Percentiles rank a stretch among this genome's conserved stretches.
phyloP scores from a whole-genome alignment of 1,140 invertebrate genomes.

The Drosophila chauvacae region DNA sequence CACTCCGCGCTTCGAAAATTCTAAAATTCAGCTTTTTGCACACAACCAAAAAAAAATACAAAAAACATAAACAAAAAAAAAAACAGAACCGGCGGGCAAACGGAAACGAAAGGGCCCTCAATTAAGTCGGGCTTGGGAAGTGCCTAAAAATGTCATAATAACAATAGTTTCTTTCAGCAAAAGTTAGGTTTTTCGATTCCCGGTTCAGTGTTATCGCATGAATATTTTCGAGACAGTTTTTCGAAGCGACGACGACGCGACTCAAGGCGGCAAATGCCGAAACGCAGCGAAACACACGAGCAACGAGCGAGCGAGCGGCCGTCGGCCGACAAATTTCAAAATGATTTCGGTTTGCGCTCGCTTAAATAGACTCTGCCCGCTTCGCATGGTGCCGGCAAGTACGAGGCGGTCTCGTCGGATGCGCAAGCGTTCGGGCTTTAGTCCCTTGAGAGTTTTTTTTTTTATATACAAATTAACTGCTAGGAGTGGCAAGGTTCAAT shows the following conservation, averaged over 20 bases:
- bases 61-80: constrained; percentile 31
- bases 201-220: constrained; percentile 1
- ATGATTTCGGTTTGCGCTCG: background rate
- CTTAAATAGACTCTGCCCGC: constrained; percentile 10
- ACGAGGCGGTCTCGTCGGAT: background rate
- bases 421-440: background rate
- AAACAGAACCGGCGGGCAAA: constrained; percentile 4
- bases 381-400: background rate
- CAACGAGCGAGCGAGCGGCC: constrained; percentile 6
- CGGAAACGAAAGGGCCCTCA: background rate
- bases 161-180: background rate
- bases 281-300: constrained; percentile 4
- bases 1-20: constrained; percentile 18
- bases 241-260: constrained; percentile 10
- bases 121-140: constrained; percentile 1
- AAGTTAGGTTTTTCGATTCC: constrained; percentile 1
- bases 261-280: constrained; percentile 2
- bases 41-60: constrained; percentile 20
- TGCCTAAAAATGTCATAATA: constrained; percentile 10
- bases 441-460: background rate
- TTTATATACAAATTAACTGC: too few species aligned
- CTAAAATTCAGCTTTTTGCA: constrained; percentile 1
- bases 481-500: too few species aligned
- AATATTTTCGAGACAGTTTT: constrained; percentile 10
- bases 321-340: constrained; percentile 15